Conservation (phyloP, 2,797 vertebrate genomes). For the Emys orbicularis region DNA sequence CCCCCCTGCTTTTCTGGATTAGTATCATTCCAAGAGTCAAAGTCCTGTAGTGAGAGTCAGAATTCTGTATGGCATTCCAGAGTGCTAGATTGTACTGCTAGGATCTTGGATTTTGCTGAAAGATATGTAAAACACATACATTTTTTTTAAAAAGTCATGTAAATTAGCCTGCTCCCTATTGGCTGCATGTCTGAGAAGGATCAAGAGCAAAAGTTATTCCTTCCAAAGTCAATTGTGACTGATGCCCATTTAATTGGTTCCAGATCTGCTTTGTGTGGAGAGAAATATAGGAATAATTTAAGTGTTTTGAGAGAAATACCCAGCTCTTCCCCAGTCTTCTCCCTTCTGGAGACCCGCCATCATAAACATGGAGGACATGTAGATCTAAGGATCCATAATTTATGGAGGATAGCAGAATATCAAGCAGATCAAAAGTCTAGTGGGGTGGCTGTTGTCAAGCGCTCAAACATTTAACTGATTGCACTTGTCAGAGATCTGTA, state of each 20-base stretch:
- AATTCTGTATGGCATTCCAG: not conserved
- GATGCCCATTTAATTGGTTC: constrained; percentile 55
- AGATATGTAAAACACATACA: not conserved
- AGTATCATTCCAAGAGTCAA: not conserved
- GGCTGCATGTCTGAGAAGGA: constrained; percentile 40
- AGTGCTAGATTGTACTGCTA: constrained; percentile 34
- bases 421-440: constrained; percentile 70
- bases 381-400: constrained; percentile 72
- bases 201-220: constrained; percentile 62
- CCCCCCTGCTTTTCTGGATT: not conserved
- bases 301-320: constrained; percentile 59
- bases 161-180: constrained; percentile 26
- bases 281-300: constrained; percentile 49
- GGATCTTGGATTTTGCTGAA: constrained; percentile 60
- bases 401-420: constrained; percentile 68
- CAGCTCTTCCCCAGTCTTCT: constrained; percentile 53
- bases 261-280: constrained; percentile 55
- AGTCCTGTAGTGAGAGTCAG: not conserved
- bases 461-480: constrained; percentile 60
- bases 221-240: constrained; percentile 41
- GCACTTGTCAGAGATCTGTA: constrained; percentile 70
- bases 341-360: constrained; percentile 50
- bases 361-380: constrained; percentile 68
- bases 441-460: constrained; percentile 58
- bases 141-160: not conserved